A percentile compares a stretch with the other conserved stretches of the same genome.
These are phyloP conservation scores for Leptonema lineaticorne DNA, from an alignment of 1,140 invertebrate genomes.

Conservation along the genomic window DNA sequence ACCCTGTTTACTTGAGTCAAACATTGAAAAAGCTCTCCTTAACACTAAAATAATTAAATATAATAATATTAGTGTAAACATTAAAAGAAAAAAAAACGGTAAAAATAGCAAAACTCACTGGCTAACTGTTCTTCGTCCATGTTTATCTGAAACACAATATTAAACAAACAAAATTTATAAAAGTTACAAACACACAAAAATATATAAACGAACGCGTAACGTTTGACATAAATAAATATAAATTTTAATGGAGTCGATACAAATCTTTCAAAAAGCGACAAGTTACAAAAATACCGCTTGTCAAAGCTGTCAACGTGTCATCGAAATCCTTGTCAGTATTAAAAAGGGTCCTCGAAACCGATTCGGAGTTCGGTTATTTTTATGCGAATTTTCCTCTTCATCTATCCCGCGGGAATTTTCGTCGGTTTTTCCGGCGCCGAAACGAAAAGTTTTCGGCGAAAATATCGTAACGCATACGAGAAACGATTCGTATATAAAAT, in stretches of 20 bases:
- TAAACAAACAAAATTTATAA: slow-evolving; percentile 1
- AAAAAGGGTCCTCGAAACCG: neutral
- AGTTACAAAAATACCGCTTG: slow-evolving; percentile 3
- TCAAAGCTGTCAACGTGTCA: slow-evolving; percentile 7
- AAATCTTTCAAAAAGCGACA: slow-evolving; percentile 4
- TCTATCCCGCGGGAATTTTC: neutral
- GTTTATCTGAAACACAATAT: slow-evolving; percentile 53
- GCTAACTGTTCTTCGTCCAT: slow-evolving; percentile 64
- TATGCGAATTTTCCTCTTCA: neutral
- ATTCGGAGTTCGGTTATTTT: neutral
- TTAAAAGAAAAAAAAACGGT: neutral
- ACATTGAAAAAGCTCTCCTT: slow-evolving; percentile 73
- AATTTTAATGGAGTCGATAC: neutral
- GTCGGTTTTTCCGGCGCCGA: too few species aligned
- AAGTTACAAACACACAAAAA: neutral
- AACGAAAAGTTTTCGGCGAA: neutral
- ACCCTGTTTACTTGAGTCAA: slow-evolving; percentile 71
- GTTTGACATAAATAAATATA: too few species aligned
- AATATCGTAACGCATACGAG: neutral
- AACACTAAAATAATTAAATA: slow-evolving; percentile 62
- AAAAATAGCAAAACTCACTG: slow-evolving; percentile 54
- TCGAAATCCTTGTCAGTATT: neutral
- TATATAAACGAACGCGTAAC: too few species aligned
- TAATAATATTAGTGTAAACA: neutral
- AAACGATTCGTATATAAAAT: too few species aligned